phyloP scores from a whole-genome alignment of 2,113 vertebrate species.

The Podarcis muralis region DNA sequence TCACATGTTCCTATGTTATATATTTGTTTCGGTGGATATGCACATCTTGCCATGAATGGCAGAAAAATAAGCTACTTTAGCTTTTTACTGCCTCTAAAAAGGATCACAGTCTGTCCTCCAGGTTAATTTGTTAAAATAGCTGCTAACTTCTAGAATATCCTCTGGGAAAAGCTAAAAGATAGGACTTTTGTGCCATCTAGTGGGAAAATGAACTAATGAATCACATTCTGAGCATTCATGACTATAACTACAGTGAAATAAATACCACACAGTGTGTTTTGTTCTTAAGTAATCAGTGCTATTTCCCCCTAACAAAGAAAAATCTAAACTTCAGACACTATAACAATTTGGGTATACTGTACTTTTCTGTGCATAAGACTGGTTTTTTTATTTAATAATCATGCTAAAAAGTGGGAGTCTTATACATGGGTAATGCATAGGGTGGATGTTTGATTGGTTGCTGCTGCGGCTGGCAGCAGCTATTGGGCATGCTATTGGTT shows the following conservation, averaged over 20 bases:
- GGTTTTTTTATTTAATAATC: too few species aligned
- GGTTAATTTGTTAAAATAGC: neutral
- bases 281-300: fast-evolving
- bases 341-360: neutral
- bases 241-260: neutral
- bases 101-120: neutral
- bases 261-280: fast-evolving
- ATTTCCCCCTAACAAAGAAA: fast-evolving
- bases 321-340: neutral
- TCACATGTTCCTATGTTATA: too few species aligned
- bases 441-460: too few species aligned
- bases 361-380: too few species aligned
- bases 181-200: slow-evolving; percentile 64
- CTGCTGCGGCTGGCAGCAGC: too few species aligned
- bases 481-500: too few species aligned
- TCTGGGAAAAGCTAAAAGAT: neutral
- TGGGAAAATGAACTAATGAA: neutral
- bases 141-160: neutral
- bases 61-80: neutral
- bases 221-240: neutral
- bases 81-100: neutral
- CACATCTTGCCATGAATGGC: too few species aligned
- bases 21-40: too few species aligned
- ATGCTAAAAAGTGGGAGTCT: too few species aligned
- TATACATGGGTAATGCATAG: too few species aligned